phyloP scores from a whole-genome alignment of 2,888 invertebrate species.

The Dexiosoma caninum region DNA sequence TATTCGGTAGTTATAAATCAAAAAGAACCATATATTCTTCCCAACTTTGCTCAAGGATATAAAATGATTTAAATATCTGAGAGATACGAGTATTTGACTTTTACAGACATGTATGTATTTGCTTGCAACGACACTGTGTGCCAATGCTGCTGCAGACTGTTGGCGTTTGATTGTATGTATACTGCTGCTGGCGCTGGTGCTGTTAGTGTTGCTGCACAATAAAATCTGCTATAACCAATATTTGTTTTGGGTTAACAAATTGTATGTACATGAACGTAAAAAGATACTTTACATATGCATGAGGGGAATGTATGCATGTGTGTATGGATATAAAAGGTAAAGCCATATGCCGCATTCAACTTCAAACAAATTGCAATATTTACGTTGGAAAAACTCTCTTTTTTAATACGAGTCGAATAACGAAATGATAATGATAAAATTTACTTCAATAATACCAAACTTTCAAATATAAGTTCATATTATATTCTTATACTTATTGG shows the following conservation, averaged over 20 bases:
- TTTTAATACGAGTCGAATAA: conserved; percentile 37
- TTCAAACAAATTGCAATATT: conserved; percentile 52
- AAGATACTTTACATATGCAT: conserved; percentile 9
- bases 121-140: conserved; percentile 2
- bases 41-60: not conserved
- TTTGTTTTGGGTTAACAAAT: conserved; percentile 53
- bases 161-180: not conserved
- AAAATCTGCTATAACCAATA: conserved; percentile 47
- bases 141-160: conserved; percentile 5
- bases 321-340: conserved; percentile 18
- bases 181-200: too few relatives aligned
- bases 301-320: not conserved
- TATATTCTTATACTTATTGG: not conserved
- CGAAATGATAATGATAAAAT: conserved; percentile 32
- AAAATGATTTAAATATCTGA: not conserved
- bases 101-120: conserved; percentile 41
- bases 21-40: too few relatives aligned
- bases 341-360: conserved; percentile 54
- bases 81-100: conserved; percentile 34
- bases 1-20: too few relatives aligned
- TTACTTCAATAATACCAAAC: conserved; percentile 35
- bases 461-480: conserved; percentile 17
- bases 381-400: conserved; percentile 41
- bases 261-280: not conserved
- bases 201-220: conserved; percentile 18